Evolutionary conservation across 2,113 vertebrate species (phyloP), one percentile per base, ranked within the genome.

Genomic region (Daboia siamensis): DNA sequence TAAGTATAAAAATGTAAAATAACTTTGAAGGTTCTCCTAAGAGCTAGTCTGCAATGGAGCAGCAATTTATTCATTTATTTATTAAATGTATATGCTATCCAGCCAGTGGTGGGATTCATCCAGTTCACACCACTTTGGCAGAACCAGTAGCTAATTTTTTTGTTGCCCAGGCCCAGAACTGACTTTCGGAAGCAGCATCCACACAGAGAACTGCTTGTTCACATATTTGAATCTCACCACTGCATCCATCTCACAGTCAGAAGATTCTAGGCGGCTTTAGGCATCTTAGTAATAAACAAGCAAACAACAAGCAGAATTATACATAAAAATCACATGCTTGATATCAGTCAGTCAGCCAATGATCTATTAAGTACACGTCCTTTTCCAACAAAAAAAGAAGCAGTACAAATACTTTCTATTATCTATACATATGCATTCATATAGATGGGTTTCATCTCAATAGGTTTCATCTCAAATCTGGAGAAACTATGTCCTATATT

Each of bases 1-100:
- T 86, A 95, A 26, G 85, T 57, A 91, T 94, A 74, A 61, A 56
- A 44, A n/a, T 59, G n/a, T 87, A 54, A n/a, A 88, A 3, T 33
- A 23, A 4, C 39, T 88, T 46, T 56, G 9, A 88, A 80, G 33
- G 17, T 80, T 74, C 69, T 80, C 39, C 69, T 80, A 15, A 17
- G n/a, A 33, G 15, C n/a, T 80, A 39, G 33, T 8, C 15, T 80
- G 69, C 15, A 80, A 80, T 80, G 69, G 17, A 80, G 33, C 33
- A 39, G 2, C 69, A 80, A 69, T 69, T n/a, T 69, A n/a, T 69
- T 69, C 23, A 17, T 56, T 64, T 29, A 11, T 64, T 29, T 29
- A 11, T 29, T 64, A 13, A 12, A 64, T n/a, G 26, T 2, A 64
- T 29, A n/a, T n/a, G 61, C 61, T 5, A 11, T n/a, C 11, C 48